Evolutionary conservation across 1,140 invertebrate genomes (phyloP).

Genomic region (Heterodera carotae): DNA sequence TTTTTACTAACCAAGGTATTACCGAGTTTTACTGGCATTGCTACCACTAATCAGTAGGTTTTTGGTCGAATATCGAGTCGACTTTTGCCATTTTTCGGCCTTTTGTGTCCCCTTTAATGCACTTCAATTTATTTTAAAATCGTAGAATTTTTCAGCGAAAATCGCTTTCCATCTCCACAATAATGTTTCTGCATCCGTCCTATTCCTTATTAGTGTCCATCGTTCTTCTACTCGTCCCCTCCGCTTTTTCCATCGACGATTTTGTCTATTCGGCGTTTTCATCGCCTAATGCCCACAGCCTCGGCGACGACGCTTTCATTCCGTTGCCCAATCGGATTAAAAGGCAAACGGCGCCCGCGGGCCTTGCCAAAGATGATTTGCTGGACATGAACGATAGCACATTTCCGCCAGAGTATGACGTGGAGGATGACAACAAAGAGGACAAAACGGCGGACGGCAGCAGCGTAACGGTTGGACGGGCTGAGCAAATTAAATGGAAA

Average conservation of each 20-base stretch:
- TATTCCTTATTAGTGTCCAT: neutral
- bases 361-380: neutral
- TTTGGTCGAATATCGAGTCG: no score
- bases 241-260: slow-evolving; percentile 13
- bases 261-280: slow-evolving; percentile 16
- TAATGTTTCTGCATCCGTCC: neutral
- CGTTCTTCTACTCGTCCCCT: neutral
- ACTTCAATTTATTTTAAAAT: no score
- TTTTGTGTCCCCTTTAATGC: no score
- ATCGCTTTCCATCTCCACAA: no score
- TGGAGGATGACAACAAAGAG: slow-evolving; percentile 35
- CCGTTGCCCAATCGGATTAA: neutral
- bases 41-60: no score
- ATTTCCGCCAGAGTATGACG: slow-evolving; percentile 28
- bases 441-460: neutral
- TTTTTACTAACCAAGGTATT: no score
- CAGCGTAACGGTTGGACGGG: neutral
- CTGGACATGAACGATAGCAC: slow-evolving; percentile 31
- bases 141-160: no score
- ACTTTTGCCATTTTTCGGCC: no score
- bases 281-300: neutral
- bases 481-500: neutral
- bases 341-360: neutral
- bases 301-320: neutral
- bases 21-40: no score